These are phyloP conservation scores for Apis cerana DNA, from an alignment of 1,140 invertebrate species.

Conservation along the genomic window DNA sequence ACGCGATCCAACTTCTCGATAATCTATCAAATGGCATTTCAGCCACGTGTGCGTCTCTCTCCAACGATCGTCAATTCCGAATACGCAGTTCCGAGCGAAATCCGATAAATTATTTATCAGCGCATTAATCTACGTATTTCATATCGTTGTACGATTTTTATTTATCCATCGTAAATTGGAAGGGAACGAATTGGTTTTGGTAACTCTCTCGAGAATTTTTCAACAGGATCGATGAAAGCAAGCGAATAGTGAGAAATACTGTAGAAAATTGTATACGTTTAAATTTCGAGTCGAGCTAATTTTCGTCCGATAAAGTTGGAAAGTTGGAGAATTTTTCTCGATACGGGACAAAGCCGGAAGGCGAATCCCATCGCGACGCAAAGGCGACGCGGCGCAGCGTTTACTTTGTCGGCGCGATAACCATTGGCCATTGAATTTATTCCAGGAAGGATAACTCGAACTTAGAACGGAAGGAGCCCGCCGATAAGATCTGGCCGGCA, in stretches of 20 bases:
- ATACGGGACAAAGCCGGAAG: background rate
- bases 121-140: background rate
- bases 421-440: constrained; percentile 69
- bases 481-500: constrained; percentile 62
- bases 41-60: constrained; percentile 5
- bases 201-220: too few relatives aligned
- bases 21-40: constrained; percentile 8
- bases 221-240: too few relatives aligned
- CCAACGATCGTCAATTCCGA: background rate
- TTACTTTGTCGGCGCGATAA: constrained; percentile 67
- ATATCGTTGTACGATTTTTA: too few relatives aligned
- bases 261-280: too few relatives aligned
- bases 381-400: background rate
- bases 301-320: too few relatives aligned
- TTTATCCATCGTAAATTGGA: too few relatives aligned
- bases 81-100: background rate
- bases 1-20: constrained; percentile 16
- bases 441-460: constrained; percentile 60
- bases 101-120: background rate
- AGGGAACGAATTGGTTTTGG: too few relatives aligned
- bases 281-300: too few relatives aligned
- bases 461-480: constrained; percentile 59
- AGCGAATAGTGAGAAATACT: too few relatives aligned
- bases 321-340: too few relatives aligned
- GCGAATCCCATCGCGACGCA: constrained; percentile 33